Evolutionary conservation across 1,140 invertebrate species (phyloP).

Genomic region (Zophobas morio): DNA sequence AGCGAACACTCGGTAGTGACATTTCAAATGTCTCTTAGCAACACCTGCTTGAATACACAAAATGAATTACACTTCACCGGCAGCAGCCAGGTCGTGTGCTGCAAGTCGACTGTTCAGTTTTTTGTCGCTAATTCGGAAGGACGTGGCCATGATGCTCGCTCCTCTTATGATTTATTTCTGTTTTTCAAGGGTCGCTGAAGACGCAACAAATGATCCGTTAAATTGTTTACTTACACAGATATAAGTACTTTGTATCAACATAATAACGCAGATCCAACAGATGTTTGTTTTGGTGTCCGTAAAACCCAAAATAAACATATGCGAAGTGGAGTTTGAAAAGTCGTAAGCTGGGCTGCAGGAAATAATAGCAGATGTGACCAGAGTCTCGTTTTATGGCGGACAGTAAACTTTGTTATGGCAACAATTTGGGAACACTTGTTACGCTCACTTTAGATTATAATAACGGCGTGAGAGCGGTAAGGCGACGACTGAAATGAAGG

Average conservation of each 20-base stretch:
- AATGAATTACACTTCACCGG: slow-evolving; percentile 50
- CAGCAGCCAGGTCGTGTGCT: slow-evolving; percentile 2
- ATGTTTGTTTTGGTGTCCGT: slow-evolving; percentile 42
- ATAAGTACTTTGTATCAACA: slow-evolving; percentile 23
- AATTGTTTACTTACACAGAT: slow-evolving; percentile 29
- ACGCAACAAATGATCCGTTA: slow-evolving; percentile 37
- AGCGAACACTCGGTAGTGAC: slow-evolving; percentile 46
- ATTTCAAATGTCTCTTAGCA: slow-evolving; percentile 47
- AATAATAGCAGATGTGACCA: slow-evolving; percentile 46
- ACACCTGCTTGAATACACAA: slow-evolving; percentile 51
- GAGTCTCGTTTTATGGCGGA: slow-evolving; percentile 44
- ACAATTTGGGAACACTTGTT: slow-evolving; percentile 46
- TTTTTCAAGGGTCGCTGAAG: slow-evolving; percentile 2
- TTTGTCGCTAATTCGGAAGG: neutral
- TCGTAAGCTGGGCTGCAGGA: slow-evolving; percentile 42
- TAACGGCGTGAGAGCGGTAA: slow-evolving; percentile 21
- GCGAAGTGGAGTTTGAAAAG: slow-evolving; percentile 45
- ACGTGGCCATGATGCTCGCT: neutral
- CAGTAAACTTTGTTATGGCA: slow-evolving; percentile 44
- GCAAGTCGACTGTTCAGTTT: neutral
- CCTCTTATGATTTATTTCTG: slow-evolving; percentile 6
- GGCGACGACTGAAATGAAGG: neutral
- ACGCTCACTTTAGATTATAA: slow-evolving; percentile 45
- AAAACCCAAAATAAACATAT: slow-evolving; percentile 46
- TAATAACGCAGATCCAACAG: slow-evolving; percentile 25